Base-by-base conservation (phyloP, 1,140 invertebrate species). In the Pseudomyrmex cubaensis region DNA sequence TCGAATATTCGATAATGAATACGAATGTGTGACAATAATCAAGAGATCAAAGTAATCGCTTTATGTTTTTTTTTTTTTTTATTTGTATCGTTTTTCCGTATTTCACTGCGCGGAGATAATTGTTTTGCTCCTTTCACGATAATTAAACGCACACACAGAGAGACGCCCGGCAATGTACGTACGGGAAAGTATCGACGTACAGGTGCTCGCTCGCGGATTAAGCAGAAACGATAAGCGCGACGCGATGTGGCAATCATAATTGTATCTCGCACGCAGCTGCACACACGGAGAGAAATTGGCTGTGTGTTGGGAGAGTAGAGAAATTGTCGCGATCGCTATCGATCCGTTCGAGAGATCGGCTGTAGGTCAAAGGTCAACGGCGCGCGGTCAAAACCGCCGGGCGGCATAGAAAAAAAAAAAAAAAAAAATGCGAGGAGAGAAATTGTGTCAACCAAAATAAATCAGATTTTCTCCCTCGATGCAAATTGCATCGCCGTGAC, bases 301-400 rank as follows among this genome's bases (percentile, higher is more conserved):
- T 54, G 57, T 46, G n/a, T 46, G 35, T 35, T 7, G 35, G 22
- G 13, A 52, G 75, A 22, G 46, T 50, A n/a, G 59, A 82, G 82
- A 87, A 82, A 82, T 62, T 76, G 35, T 77, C 46, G 48, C 69
- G 86, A 86, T 87, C 62, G 67, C 76, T 70, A 63, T 78, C 66
- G 48, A 56, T n/a, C 22, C 22, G 46, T 73, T 66, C 69, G 48
- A 22, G 78, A 82, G 17, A 82, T 82, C 73, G 54, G 22, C 25
- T 35, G 0, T 35, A 13, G 25, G 20, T 25, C n/a, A 70, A 48
- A 80, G 66, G 66, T 72, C 76, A 80, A 25, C 44, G n/a, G n/a
- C 54, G n/a, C 54, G 25, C 22, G 66, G 20, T 59, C 20, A 61
- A 70, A 59, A 70, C 44, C 35, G 64, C 13, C 7, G 35, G 2